Evolutionary conservation across 2,888 invertebrate genomes (phyloP).

Genomic region (Saturnia pavonia): DNA sequence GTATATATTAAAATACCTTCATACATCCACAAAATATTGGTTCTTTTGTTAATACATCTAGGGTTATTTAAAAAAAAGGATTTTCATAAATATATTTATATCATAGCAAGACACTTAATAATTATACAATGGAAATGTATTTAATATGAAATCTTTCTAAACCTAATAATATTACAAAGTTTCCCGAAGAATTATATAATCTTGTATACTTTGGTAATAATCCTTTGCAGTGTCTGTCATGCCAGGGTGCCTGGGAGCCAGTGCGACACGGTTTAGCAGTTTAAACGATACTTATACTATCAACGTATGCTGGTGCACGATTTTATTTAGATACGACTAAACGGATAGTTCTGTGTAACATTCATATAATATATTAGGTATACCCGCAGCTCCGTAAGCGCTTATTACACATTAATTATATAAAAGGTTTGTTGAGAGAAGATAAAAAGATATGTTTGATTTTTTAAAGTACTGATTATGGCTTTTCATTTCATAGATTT

Average conservation of each 20-base stretch:
- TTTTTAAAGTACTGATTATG: too few relatives aligned
- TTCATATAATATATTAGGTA: not conserved
- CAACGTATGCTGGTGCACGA: not conserved
- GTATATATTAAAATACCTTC: too few relatives aligned
- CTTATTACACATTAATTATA: too few relatives aligned
- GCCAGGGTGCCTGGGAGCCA: not conserved
- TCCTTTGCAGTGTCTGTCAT: conserved; percentile 3
- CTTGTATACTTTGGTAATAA: conserved; percentile 8
- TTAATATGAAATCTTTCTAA: not conserved
- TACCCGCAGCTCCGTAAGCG: too few relatives aligned
- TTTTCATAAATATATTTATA: too few relatives aligned
- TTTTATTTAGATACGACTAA: conserved; percentile 7
- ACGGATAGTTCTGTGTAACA: not conserved
- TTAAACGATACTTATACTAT: not conserved
- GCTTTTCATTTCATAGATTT: too few relatives aligned
- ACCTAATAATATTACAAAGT: not conserved
- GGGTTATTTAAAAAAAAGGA: too few relatives aligned
- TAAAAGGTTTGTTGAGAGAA: not conserved
- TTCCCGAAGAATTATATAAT: not conserved
- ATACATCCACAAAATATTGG: too few relatives aligned
- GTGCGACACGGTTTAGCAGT: not conserved
- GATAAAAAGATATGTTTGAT: too few relatives aligned
- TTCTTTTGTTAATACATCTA: too few relatives aligned
- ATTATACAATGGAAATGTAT: not conserved
- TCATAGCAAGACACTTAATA: too few relatives aligned